Conservation (phyloP, 2,113 vertebrate species). For the Rostratula benghalensis region DNA sequence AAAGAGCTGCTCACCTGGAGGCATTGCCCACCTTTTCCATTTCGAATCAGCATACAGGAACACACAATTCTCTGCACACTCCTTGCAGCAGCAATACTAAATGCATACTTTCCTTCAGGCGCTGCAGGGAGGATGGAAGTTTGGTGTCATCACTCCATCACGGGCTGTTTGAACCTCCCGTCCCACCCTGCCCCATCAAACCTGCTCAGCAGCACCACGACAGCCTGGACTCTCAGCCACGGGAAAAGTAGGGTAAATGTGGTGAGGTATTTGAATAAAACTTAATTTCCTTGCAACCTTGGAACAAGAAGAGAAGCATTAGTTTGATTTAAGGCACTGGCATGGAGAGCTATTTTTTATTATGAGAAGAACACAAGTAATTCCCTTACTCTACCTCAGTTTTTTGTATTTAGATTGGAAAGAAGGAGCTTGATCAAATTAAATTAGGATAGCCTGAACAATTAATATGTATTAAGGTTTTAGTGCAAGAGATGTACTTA, state of each 20-base stretch:
- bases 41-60: neutral
- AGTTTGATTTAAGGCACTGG: constrained; percentile 32
- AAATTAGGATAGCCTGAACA: constrained; percentile 13
- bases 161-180: neutral
- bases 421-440: constrained; percentile 24
- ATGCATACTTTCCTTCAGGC: neutral
- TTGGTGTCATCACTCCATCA: neutral
- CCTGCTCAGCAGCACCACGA: neutral
- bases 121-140: neutral
- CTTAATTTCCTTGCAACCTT: constrained; percentile 14
- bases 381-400: neutral
- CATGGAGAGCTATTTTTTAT: neutral
- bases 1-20: too few relatives aligned
- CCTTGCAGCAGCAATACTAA: neutral
- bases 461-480: constrained; percentile 70
- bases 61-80: neutral
- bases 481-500: constrained; percentile 25
- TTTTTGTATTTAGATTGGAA: neutral
- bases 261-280: neutral
- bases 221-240: neutral
- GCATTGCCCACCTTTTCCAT: neutral
- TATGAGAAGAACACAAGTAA: neutral
- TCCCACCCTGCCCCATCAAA: neutral
- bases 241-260: neutral
- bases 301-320: constrained; percentile 51